These are phyloP conservation scores for Mastigias papua DNA, from an alignment of 30 jellyfish, hydroid and myxozoan species.

Conservation along the genomic window DNA sequence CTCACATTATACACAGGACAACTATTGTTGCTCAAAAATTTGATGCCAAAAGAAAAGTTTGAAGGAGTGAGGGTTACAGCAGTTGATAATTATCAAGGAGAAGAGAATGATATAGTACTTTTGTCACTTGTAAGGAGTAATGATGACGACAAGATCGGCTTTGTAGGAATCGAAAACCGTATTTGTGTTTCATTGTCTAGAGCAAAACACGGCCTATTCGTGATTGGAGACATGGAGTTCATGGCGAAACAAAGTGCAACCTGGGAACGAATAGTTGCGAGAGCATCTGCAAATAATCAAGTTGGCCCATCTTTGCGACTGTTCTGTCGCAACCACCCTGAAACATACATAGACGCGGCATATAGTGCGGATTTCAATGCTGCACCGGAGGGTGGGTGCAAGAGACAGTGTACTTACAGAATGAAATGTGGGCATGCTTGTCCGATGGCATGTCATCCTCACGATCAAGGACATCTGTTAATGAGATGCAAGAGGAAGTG, in stretches of 20 bases:
- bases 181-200: slow-evolving; percentile 89
- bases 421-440: slow-evolving; percentile 84
- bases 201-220: slow-evolving; percentile 90
- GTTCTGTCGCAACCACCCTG: slow-evolving; percentile 80
- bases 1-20: slow-evolving; percentile 88
- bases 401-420: slow-evolving; percentile 48
- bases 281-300: slow-evolving; percentile 27
- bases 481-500: slow-evolving; percentile 64
- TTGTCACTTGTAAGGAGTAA: slow-evolving; percentile 90
- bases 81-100: slow-evolving; percentile 93
- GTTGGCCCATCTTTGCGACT: slow-evolving; percentile 42
- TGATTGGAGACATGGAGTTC: slow-evolving; percentile 80
- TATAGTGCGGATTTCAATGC: slow-evolving; percentile 45
- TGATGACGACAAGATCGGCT: slow-evolving; percentile 71
- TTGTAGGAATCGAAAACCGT: slow-evolving; percentile 81
- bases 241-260: slow-evolving; percentile 54
- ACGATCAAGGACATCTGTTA: slow-evolving; percentile 54
- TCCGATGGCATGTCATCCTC: slow-evolving; percentile 78
- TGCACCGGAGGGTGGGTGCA: slow-evolving; percentile 96
- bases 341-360: slow-evolving; percentile 33
- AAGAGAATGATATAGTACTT: slow-evolving; percentile 87
- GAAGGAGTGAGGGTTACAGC: slow-evolving; percentile 90
- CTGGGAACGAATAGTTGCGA: slow-evolving; percentile 75
- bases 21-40: slow-evolving; percentile 54
- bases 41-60: slow-evolving; percentile 72